Evolutionary conservation across 2,797 vertebrate species (phyloP).

Genomic region (Gambelia wislizenii): DNA sequence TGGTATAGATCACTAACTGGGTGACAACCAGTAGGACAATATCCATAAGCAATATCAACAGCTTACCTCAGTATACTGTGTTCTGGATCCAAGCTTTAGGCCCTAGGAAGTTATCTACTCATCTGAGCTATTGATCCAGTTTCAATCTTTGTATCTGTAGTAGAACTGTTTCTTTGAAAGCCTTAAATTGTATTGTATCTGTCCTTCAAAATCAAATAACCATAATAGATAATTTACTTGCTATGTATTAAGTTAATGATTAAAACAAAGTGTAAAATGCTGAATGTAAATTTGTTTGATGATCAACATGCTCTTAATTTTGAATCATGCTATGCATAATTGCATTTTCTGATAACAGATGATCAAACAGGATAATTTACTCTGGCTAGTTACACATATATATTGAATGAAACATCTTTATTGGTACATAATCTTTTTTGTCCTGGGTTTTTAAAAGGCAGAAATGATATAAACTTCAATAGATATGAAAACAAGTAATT

Average conservation of each 20-base stretch:
- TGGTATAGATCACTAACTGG: too few relatives aligned
- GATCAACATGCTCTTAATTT: not conserved
- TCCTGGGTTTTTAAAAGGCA: slow-evolving; percentile 24
- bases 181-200: not conserved
- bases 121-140: not conserved
- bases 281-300: not conserved
- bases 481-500: slow-evolving; percentile 19
- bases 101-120: slow-evolving; percentile 18
- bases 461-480: not conserved
- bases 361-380: not conserved
- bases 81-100: slow-evolving; percentile 5
- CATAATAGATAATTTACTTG: slow-evolving; percentile 37
- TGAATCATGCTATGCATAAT: slow-evolving; percentile 18
- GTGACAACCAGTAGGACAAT: too few relatives aligned
- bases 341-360: slow-evolving; percentile 28
- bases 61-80: not conserved
- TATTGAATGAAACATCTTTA: slow-evolving; percentile 16
- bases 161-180: not conserved
- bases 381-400: slow-evolving; percentile 23
- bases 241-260: slow-evolving; percentile 54
- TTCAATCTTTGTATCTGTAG: not conserved
- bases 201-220: slow-evolving; percentile 41
- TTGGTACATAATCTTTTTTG: slow-evolving; percentile 13
- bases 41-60: not conserved
- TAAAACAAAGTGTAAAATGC: slow-evolving; percentile 34